These are phyloP conservation scores for Hesperophylax magnus DNA, from an alignment of 1,140 invertebrate genomes.

Conservation along the genomic window DNA sequence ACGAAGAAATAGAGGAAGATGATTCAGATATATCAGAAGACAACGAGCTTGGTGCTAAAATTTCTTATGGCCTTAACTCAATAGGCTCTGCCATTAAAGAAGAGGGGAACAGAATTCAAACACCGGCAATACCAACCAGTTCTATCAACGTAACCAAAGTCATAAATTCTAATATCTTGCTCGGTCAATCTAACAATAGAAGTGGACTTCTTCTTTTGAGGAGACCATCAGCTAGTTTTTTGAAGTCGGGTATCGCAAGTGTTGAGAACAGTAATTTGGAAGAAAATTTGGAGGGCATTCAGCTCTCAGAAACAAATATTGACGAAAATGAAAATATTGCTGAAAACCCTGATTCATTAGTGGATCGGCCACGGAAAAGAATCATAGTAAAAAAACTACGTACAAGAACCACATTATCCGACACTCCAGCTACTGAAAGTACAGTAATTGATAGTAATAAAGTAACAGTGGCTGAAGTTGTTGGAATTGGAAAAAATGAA, in stretches of 20 bases:
- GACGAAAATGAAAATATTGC: constrained; percentile 69
- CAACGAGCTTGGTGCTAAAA: constrained; percentile 62
- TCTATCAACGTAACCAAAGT: constrained; percentile 54
- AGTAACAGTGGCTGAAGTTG: constrained; percentile 35
- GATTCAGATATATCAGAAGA: constrained; percentile 55
- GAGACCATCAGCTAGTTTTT: constrained; percentile 39
- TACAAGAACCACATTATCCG: constrained; percentile 57
- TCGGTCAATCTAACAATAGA: constrained; percentile 53
- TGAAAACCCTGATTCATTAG: constrained; percentile 53
- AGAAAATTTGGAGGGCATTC: constrained; percentile 71
- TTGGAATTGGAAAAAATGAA: constrained; percentile 47
- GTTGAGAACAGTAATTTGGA: constrained; percentile 54
- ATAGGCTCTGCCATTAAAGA: constrained; percentile 50
- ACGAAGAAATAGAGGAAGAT: constrained; percentile 47
- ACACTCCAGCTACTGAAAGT: constrained; percentile 54
- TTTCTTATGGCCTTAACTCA: constrained; percentile 39
- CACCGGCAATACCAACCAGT: constrained; percentile 8
- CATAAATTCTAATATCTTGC: constrained; percentile 53
- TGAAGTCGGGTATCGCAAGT: constrained; percentile 11
- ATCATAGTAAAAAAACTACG: constrained; percentile 62
- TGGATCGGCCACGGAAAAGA: constrained; percentile 59
- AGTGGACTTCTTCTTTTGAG: constrained; percentile 53
- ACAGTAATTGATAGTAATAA: constrained; percentile 61
- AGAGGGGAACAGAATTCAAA: constrained; percentile 12
- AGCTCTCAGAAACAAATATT: constrained; percentile 72